A percentile compares a stretch with the other conserved stretches of the same genome.
Evolutionary conservation across 2,797 vertebrate genomes (phyloP).

Genomic region (Mormyrus proboscirostris): DNA sequence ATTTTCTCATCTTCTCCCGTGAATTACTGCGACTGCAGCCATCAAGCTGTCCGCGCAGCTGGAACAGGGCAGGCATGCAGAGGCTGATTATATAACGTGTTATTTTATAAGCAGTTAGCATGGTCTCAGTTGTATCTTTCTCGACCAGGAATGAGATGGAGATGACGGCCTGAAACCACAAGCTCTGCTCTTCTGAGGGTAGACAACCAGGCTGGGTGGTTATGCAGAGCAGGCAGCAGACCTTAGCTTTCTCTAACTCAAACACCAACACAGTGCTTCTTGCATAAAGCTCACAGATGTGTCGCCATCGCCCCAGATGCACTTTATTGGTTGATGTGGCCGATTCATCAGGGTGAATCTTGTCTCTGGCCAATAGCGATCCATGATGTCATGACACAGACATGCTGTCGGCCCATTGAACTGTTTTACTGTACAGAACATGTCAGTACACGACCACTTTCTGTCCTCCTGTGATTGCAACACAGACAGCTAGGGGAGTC

Average conservation of each 20-base stretch:
- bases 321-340: conserved; percentile 40
- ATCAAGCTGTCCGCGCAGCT: neutral
- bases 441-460: conserved; percentile 31
- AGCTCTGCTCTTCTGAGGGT: neutral
- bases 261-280: conserved; percentile 12
- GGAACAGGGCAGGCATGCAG: neutral
- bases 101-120: neutral
- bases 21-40: neutral
- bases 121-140: neutral
- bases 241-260: neutral
- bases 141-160: neutral
- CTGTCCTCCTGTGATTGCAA: conserved; percentile 15
- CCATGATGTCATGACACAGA: conserved; percentile 36
- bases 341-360: conserved; percentile 32
- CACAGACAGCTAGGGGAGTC: conserved; percentile 37
- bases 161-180: neutral
- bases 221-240: neutral
- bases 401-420: conserved; percentile 24
- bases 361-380: conserved; percentile 27
- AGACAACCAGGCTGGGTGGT: neutral
- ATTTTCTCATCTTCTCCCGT: neutral
- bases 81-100: neutral
- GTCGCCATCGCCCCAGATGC: conserved; percentile 42
- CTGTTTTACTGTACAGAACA: conserved; percentile 35
- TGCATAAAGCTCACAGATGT: conserved; percentile 40